Base-by-base conservation (phyloP, 2,113 vertebrate genomes). In the Oncorhynchus keta region DNA sequence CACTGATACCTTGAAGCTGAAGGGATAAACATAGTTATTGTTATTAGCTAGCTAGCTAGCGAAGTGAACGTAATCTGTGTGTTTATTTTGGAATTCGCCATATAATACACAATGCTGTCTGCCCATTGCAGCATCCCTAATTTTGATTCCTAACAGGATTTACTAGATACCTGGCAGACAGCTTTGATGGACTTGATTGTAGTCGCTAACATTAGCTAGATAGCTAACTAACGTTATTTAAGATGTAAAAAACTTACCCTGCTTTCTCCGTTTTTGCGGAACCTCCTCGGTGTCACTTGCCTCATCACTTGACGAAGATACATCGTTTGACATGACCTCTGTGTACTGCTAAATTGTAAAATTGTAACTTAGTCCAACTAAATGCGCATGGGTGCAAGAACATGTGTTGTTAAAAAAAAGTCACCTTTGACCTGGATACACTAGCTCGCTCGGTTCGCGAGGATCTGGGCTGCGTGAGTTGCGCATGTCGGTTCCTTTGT, bases 1-100 rank as follows among this genome's bases (percentile, higher is more conserved):
- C 92, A 92, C 79, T 90, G 67, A 83, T 85, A 93, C 73, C 11
- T 84, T 84, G 83, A 79, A 81, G 59, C 83, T 73, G 61, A 13
- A 74, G 26, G 7, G 18, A 73, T 45, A 76, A 18, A 66, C 30
- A 45, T 68, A 18, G 30, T 24, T 45, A 20, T 32, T 30, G 26
- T 18, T 7, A 68, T 14, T 68, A 30, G 30, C 32, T 39, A 35
- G 14, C 2, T 35, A 6, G 13, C 13, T 67, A 45, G 39, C 9
- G 39, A 45, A 45, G 9, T 45, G 39, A 45, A 45, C 39, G 39
- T 45, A 45, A 28, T 45, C 39, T 45, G 30, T 68, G 30, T 68
- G 51, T 55, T 16, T 14, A 16, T 55, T 18, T 18, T 16, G 51
- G 51, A 14, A 55, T 11, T 45, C 39, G 9, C 39, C 39, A 45